Percentiles rank a stretch among this genome's conserved stretches.
phyloP scores from a whole-genome alignment of 92 coral and sea anemone species.

The Palythoa heliodiscus region DNA sequence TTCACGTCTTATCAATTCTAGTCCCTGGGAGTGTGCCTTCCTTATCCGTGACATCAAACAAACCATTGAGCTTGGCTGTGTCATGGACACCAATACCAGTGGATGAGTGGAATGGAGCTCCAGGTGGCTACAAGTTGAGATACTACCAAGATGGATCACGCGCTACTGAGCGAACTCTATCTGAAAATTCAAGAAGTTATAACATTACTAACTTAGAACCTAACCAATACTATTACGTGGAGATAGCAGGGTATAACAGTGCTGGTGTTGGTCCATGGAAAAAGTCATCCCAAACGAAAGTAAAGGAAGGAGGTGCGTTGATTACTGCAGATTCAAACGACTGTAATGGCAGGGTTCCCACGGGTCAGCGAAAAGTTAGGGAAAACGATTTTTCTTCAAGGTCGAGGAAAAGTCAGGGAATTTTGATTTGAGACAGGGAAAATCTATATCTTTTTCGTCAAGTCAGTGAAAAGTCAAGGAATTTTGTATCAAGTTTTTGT shows the following conservation, averaged over 20 bases:
- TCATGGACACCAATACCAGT: constrained; percentile 21
- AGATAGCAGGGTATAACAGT: not conserved
- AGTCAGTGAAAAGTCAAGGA: too few species aligned
- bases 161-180: not conserved
- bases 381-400: too few species aligned
- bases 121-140: constrained; percentile 6
- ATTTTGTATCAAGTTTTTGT: too few species aligned
- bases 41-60: not conserved
- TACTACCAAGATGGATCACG: not conserved
- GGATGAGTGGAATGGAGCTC: constrained; percentile 7
- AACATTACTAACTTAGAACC: not conserved
- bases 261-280: constrained; percentile 27
- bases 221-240: not conserved
- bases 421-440: too few species aligned
- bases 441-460: too few species aligned
- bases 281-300: too few species aligned
- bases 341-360: too few species aligned
- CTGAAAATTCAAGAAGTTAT: not conserved
- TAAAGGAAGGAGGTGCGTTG: not conserved
- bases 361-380: too few species aligned
- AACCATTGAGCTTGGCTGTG: not conserved
- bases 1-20: not conserved
- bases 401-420: too few species aligned
- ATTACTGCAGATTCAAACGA: too few species aligned
- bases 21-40: not conserved